A percentile compares a stretch with the other conserved stretches of the same genome.
These are phyloP conservation scores for Denticeps clupeoides DNA, from an alignment of 2,797 vertebrate genomes.

Conservation along the genomic window DNA sequence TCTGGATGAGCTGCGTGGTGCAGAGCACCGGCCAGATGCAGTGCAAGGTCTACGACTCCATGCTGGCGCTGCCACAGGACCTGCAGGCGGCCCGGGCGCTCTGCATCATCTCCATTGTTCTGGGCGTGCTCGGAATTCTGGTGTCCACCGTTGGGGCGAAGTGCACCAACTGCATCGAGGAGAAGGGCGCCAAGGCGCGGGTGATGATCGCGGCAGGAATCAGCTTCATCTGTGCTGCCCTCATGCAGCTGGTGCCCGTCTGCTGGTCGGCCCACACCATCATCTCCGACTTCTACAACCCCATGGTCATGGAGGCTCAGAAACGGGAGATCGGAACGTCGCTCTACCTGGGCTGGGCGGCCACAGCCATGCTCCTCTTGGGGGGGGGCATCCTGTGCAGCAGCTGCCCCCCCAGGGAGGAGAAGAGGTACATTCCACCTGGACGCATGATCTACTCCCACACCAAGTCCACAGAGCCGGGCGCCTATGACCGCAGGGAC, in stretches of 20 bases:
- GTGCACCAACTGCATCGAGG: constrained; percentile 84
- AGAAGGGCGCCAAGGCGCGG: constrained; percentile 71
- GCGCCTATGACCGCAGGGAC: constrained; percentile 69
- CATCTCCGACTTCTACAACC: constrained; percentile 77
- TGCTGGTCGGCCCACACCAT: constrained; percentile 81
- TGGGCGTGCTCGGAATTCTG: constrained; percentile 67
- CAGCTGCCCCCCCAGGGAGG: constrained; percentile 69
- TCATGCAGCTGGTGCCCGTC: constrained; percentile 76
- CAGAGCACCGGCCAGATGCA: constrained; percentile 77
- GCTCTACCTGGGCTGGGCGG: constrained; percentile 85
- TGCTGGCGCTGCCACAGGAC: constrained; percentile 67
- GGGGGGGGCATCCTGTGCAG: constrained; percentile 80
- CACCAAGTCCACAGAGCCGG: constrained; percentile 55
- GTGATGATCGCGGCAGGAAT: constrained; percentile 73
- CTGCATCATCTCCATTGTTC: constrained; percentile 67
- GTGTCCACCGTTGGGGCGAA: constrained; percentile 74
- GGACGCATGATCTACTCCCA: constrained; percentile 67
- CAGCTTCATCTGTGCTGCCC: constrained; percentile 62
- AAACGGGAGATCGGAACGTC: constrained; percentile 78
- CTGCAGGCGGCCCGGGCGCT: constrained; percentile 82
- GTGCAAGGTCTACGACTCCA: constrained; percentile 74
- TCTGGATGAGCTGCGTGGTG: constrained; percentile 80
- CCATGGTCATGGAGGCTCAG: constrained; percentile 48
- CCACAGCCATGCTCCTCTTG: constrained; percentile 67
- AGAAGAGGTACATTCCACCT: constrained; percentile 59